A percentile compares a stretch with the other conserved stretches of the same genome.
These are phyloP conservation scores for Thamnophis sirtalis DNA, from an alignment of 2,113 vertebrate species.

Conservation along the genomic window DNA sequence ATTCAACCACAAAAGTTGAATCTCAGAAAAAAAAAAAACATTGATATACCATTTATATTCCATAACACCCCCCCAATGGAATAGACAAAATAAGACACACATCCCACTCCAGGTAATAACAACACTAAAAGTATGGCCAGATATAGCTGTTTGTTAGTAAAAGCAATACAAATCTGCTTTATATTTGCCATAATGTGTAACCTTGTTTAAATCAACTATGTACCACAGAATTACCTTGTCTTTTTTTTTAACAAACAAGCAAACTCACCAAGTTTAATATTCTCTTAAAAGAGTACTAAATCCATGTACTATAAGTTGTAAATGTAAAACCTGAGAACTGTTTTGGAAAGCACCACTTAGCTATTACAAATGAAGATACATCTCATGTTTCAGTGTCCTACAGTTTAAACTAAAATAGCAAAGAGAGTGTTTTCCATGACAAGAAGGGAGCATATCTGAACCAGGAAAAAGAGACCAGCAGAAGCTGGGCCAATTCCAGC, in stretches of 20 bases:
- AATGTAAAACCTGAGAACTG: neutral
- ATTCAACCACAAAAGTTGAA: neutral
- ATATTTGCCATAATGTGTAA: neutral
- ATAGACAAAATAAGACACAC: neutral
- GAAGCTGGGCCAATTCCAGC: neutral
- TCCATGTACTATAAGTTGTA: neutral
- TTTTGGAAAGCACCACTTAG: neutral
- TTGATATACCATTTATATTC: neutral
- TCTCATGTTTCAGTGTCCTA: neutral
- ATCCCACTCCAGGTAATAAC: neutral
- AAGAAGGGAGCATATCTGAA: neutral
- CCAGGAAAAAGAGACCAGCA: neutral
- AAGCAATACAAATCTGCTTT: neutral
- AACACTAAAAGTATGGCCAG: neutral
- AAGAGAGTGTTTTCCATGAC: neutral
- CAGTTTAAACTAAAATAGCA: neutral
- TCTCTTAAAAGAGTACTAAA: neutral
- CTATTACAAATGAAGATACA: neutral
- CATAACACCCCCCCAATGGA: neutral
- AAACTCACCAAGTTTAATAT: neutral
- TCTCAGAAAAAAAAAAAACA: neutral
- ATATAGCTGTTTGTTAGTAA: neutral
- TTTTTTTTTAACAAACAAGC: neutral
- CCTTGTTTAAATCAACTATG: neutral
- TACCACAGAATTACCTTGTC: neutral